phyloP scores from a whole-genome alignment of 2,888 invertebrate genomes.

The Heteromurus nitidus region DNA sequence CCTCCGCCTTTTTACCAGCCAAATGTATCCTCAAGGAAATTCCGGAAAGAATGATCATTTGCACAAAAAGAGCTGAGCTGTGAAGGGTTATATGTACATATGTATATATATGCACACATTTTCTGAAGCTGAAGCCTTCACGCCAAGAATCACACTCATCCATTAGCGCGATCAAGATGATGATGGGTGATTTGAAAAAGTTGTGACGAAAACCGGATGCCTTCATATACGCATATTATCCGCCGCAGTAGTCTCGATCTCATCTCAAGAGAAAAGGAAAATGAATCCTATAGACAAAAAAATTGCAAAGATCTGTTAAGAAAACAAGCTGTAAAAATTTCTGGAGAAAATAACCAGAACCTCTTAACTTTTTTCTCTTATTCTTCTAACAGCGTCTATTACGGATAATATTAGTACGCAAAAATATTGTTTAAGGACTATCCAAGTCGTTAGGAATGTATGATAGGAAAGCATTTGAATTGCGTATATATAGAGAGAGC shows the following conservation, averaged over 20 bases:
- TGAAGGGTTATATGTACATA: too few relatives aligned
- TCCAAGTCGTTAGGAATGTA: too few relatives aligned
- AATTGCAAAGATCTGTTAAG: too few relatives aligned
- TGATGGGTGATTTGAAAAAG: slow-evolving; percentile 33
- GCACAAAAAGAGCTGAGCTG: background rate
- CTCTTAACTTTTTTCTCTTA: slow-evolving; percentile 34
- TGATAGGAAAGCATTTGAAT: too few relatives aligned
- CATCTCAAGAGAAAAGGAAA: too few relatives aligned
- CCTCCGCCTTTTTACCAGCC: background rate
- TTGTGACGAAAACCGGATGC: background rate
- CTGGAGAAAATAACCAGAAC: slow-evolving; percentile 1
- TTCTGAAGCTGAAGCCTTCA: slow-evolving; percentile 20
- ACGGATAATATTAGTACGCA: too few relatives aligned
- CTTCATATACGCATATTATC: too few relatives aligned
- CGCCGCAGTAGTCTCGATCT: too few relatives aligned
- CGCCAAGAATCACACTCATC: slow-evolving; percentile 52
- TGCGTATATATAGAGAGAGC: too few relatives aligned
- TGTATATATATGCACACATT: too few relatives aligned
- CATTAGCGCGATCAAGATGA: slow-evolving; percentile 56
- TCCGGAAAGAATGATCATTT: background rate
- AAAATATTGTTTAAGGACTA: too few relatives aligned
- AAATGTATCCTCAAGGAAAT: slow-evolving; percentile 1
- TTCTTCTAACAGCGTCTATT: slow-evolving; percentile 34
- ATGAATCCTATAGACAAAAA: too few relatives aligned
- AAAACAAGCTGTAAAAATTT: background rate